Base-by-base conservation (phyloP, 2,888 invertebrate genomes). In the Melipona beecheii region DNA sequence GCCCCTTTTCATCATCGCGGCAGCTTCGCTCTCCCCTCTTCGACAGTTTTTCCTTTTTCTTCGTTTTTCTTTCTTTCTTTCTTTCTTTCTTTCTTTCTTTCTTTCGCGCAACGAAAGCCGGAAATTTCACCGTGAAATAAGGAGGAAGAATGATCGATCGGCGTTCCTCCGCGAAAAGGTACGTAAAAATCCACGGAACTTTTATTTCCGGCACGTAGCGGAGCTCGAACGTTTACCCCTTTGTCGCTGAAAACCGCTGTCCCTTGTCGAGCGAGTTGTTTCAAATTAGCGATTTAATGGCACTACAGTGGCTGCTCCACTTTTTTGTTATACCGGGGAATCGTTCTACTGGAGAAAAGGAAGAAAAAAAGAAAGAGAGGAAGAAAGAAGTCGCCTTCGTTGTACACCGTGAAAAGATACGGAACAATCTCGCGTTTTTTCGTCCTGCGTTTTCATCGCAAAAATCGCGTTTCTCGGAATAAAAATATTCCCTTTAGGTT, bases 1-100 rank as follows among this genome's bases (percentile, higher is more conserved):
- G 86, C 87, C 50, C 68, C 43, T 86, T 88, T 90, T 92, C n/a
- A n/a, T 91, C 90, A 90, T 78, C 85, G 52, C 2, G 6, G 43
- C 43, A 17, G 15, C 5, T 50, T 49, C 60, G 4, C 21, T 27
- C 21, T 27, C 72, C 72, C 21, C 60, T 6, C 52, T 52, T 52
- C 9, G 43, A 43, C 9, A 43, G 17, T 52, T 21, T 71, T 24
- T 17, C 17, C 36, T 19, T n/a, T 19, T 27, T 50, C 11, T 24
- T 24, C 21, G n/a, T n/a, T n/a, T 21, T 64, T 31, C 17, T 66
- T 50, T 27, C 24, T 9, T 62, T 73, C 27, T 50, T 27, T 43
- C 65, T 21, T 64, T 31, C 17, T 66, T 50, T 27, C 24, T 21
- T 64, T 31, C 17, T 66, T 50, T 27, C 24, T 9, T 62, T 73